Base-by-base conservation (phyloP, 2,888 invertebrate species). In the Cataglyphis altisquamis region DNA sequence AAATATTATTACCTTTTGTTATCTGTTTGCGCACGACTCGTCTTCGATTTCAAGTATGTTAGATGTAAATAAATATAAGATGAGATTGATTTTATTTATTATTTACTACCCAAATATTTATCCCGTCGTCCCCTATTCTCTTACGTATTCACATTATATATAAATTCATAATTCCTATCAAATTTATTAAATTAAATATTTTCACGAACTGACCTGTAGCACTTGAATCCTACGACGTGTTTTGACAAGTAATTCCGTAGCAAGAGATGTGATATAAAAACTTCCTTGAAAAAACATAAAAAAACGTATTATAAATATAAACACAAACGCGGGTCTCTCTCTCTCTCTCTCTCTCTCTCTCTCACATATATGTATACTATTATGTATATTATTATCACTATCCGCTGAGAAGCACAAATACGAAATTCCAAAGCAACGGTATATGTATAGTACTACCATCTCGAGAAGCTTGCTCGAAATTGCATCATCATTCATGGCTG, bases 391-490 rank as follows among this genome's bases (percentile, higher is more conserved):
- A 36, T 72, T 55, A 55, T 3, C 10, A 32, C 15, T n/a, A 8
- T 32, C 1, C 15, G 5, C 36, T 6, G 18, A 32, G 55, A 73
- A 36, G 29, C 18, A 25, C 15, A 9, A 41, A 18, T 15, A 18
- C 80, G 18, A 41, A 64, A 63, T 39, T 63, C 21, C 18, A 36
- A 29, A 81, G 29, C 21, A 63, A 64, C 32, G 48, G 55, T 73
- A 78, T 15, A 36, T 62, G 55, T 73, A 78, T 15, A 36, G 66
- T 73, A 78, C 60, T 82, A 67, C 73, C 81, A 78, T 85, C 84
- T 85, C 10, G 72, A 63, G 78, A 52, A 15, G 12, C n/a, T 55
- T 32, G 9, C 29, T 18, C 21, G 18, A 83, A 83, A 52, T 70
- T 36, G 6, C 52, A 1, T 32, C 60, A 32, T 62, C 36, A 77